These are phyloP conservation scores for Branchinecta lynchi DNA, from an alignment of 1,140 invertebrate species.

Conservation along the genomic window DNA sequence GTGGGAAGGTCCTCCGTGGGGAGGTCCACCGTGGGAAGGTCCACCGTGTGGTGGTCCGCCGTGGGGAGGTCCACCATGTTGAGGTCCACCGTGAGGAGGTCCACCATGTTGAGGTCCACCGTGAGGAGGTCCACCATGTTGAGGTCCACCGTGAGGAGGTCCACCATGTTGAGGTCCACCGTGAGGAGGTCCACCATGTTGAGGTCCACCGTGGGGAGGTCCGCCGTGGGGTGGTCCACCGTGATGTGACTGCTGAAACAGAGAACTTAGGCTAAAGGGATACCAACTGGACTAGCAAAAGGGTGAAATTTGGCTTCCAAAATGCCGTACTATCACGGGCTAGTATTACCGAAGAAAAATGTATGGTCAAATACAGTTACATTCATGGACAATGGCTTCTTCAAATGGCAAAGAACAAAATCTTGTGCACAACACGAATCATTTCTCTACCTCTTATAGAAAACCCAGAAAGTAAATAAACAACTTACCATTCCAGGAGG, in stretches of 20 bases:
- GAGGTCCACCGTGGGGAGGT: constrained; percentile 26
- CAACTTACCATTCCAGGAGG: constrained; percentile 45
- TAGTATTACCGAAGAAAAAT: no score
- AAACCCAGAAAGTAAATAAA: not conserved
- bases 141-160: constrained; percentile 40
- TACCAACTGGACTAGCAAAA: no score
- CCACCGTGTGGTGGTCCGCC: no score
- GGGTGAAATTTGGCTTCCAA: no score
- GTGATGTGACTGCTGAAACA: constrained; percentile 18
- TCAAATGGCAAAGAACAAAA: no score
- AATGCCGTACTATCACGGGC: no score
- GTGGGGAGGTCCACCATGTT: not conserved
- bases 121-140: not conserved
- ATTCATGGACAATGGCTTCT: not conserved
- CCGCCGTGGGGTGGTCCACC: constrained; percentile 26
- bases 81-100: constrained; percentile 40
- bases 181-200: constrained; percentile 21
- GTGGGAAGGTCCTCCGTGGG: no score
- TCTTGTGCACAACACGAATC: no score
- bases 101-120: constrained; percentile 29
- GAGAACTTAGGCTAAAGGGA: no score
- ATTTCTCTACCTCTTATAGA: no score
- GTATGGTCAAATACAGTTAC: constrained; percentile 31
- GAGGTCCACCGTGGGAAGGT: no score
- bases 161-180: constrained; percentile 30